phyloP scores from a whole-genome alignment of 2,888 invertebrate genomes.

The Keiferia lycopersicella region DNA sequence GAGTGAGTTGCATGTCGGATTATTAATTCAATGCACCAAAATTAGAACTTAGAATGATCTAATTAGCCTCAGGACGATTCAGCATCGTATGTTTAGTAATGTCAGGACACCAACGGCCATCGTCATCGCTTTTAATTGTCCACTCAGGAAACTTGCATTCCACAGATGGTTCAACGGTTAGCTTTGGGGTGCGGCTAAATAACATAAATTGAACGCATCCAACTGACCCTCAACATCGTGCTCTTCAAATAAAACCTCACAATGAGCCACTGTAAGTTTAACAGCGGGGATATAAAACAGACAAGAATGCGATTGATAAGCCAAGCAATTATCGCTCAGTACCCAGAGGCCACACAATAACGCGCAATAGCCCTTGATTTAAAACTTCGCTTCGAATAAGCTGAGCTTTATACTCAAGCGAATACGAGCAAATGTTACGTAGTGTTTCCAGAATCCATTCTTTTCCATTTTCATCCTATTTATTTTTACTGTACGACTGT shows the following conservation, averaged over 20 bases:
- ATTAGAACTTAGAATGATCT: constrained; percentile 10
- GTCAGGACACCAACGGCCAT: constrained; percentile 33
- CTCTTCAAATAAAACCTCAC: constrained; percentile 27
- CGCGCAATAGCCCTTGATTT: constrained; percentile 49
- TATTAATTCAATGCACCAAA: constrained; percentile 7
- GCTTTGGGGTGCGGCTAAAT: constrained; percentile 54
- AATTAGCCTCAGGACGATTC: constrained; percentile 20
- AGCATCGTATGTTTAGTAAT: constrained; percentile 15
- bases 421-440: constrained; percentile 43
- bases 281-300: constrained; percentile 50
- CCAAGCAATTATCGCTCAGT: constrained; percentile 56
- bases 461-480: constrained; percentile 33
- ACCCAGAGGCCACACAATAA: constrained; percentile 46
- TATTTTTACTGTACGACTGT: constrained; percentile 37
- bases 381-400: constrained; percentile 42
- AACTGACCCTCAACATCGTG: constrained; percentile 33
- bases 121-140: constrained; percentile 68
- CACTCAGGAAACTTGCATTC: constrained; percentile 72
- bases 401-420: constrained; percentile 41
- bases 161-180: constrained; percentile 58
- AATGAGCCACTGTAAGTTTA: constrained; percentile 31
- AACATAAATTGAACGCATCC: constrained; percentile 45
- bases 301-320: constrained; percentile 57
- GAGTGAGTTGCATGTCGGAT: neutral
- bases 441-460: constrained; percentile 37